These are phyloP conservation scores for Nycticryphes semicollaris DNA, from an alignment of 2,113 vertebrate genomes.

Conservation along the genomic window DNA sequence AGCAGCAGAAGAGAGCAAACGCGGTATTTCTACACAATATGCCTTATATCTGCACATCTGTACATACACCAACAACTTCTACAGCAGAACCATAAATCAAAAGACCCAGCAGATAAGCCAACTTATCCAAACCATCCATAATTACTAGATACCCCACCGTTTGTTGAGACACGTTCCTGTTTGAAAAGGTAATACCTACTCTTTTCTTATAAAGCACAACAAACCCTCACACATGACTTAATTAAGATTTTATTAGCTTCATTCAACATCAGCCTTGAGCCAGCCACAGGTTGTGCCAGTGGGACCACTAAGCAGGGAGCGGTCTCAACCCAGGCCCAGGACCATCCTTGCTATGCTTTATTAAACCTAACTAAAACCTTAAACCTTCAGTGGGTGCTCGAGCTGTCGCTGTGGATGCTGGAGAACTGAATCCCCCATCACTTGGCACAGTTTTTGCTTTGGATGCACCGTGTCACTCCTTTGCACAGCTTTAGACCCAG, in stretches of 20 bases:
- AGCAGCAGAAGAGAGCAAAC: not conserved
- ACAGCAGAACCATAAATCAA: not conserved
- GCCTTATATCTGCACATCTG: rapidly evolving
- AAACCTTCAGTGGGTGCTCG: not conserved
- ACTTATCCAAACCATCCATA: not conserved
- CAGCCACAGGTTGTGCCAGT: rapidly evolving
- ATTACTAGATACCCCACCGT: not conserved
- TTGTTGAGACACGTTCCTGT: not conserved
- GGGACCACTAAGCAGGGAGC: no score
- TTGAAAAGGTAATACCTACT: not conserved
- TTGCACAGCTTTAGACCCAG: not conserved
- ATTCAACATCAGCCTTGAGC: no score
- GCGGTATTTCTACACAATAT: not conserved
- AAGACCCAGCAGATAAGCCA: not conserved
- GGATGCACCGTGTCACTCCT: not conserved
- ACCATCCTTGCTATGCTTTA: not conserved
- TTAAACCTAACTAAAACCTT: not conserved
- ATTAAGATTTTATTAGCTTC: no score
- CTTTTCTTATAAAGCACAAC: not conserved
- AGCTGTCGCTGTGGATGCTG: not conserved
- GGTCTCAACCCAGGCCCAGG: not conserved
- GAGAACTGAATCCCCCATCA: not conserved
- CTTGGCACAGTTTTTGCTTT: not conserved
- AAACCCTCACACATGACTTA: not conserved
- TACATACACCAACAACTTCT: rapidly evolving